These are phyloP conservation scores for Polietes domitor DNA, from an alignment of 2,888 invertebrate genomes.

Conservation along the genomic window DNA sequence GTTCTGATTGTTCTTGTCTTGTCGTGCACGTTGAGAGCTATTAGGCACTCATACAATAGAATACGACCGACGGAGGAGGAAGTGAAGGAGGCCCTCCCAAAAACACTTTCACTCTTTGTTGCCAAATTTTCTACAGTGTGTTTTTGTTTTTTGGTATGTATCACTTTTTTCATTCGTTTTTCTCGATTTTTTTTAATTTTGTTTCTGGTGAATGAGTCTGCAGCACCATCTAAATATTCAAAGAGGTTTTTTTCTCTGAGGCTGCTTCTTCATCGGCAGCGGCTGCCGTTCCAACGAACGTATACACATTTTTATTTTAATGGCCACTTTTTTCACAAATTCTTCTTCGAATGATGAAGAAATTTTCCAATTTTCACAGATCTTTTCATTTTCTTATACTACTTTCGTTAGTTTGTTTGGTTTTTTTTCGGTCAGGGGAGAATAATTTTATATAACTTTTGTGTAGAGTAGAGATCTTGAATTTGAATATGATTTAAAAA, in stretches of 20 bases:
- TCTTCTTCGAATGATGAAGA: conserved; percentile 44
- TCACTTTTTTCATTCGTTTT: conserved; percentile 29
- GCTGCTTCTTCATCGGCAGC: not conserved
- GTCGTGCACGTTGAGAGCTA: not conserved
- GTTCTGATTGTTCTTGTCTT: not conserved
- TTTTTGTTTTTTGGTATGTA: conserved; percentile 9
- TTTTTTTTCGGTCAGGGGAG: not conserved
- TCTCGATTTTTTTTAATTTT: conserved; percentile 36
- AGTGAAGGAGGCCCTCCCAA: not conserved
- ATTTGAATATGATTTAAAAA: not conserved
- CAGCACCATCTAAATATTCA: conserved; percentile 35
- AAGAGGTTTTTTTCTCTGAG: conserved; percentile 53
- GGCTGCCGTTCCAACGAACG: conserved; percentile 29
- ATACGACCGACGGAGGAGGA: not conserved
- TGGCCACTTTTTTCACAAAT: conserved; percentile 58
- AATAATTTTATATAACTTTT: conserved; percentile 1
- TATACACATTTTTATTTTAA: conserved; percentile 65
- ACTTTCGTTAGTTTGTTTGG: not conserved
- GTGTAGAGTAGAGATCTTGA: not conserved
- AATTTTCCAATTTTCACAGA: conserved; percentile 36
- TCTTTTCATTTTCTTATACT: conserved; percentile 41
- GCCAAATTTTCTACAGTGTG: conserved; percentile 48
- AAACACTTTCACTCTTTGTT: conserved; percentile 64
- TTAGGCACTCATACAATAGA: not conserved
- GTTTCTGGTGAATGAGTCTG: conserved; percentile 30